Conservation (phyloP, 1,140 invertebrate genomes). For the Drosophila teissieri region DNA sequence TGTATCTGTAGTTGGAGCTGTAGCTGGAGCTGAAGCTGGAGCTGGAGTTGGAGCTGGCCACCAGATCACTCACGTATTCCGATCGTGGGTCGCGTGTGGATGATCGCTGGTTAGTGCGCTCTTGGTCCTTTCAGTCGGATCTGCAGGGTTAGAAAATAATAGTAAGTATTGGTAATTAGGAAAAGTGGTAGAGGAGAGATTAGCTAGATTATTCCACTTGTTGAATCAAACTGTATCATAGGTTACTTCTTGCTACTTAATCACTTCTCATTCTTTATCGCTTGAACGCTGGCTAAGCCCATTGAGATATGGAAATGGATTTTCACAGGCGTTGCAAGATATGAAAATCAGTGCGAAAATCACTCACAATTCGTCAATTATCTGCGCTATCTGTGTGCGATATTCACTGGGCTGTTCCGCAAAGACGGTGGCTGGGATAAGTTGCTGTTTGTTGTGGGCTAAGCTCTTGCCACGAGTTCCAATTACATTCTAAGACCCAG, state of each 20-base stretch:
- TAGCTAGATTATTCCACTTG: too few relatives aligned
- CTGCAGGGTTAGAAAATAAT: not conserved
- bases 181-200: too few relatives aligned
- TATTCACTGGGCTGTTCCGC: slow-evolving; percentile 8
- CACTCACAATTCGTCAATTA: slow-evolving; percentile 26
- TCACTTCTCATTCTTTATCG: not conserved
- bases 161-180: too few relatives aligned
- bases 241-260: too few relatives aligned
- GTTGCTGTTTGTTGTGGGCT: slow-evolving; percentile 15
- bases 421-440: slow-evolving; percentile 3
- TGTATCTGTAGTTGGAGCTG: too few relatives aligned
- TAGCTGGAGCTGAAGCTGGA: not conserved
- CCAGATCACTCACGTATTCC: not conserved
- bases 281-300: not conserved
- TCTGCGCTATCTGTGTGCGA: slow-evolving; percentile 15
- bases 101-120: not conserved
- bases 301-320: not conserved
- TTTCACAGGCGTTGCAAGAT: not conserved
- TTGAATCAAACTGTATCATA: too few relatives aligned
- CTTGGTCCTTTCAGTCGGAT: not conserved
- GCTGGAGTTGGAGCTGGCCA: not conserved
- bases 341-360: not conserved
- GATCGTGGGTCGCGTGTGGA: not conserved
- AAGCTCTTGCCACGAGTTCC: slow-evolving; percentile 51
- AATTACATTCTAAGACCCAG: slow-evolving; percentile 49